Evolutionary conservation across 37 sponge, comb jelly and placozoan species (phyloP).

Genomic region (Axinella damicornis): DNA sequence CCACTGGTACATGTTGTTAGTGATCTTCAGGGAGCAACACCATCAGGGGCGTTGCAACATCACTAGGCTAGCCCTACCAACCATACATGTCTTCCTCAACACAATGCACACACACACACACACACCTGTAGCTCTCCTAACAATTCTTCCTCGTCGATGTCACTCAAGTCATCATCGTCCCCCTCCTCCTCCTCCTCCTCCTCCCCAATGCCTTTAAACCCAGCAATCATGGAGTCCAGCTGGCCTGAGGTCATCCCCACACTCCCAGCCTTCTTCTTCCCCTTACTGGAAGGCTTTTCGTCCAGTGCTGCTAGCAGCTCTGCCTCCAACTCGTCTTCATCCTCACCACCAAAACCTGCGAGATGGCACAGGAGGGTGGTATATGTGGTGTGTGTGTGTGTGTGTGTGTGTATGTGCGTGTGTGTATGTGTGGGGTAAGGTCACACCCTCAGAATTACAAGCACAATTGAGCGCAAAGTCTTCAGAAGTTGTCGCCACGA

Average conservation of each 20-base stretch:
- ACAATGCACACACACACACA: no score
- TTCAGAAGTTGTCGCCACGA: no score
- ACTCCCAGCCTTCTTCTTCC: conserved; percentile 34
- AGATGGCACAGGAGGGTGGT: neutral
- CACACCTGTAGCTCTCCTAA: conserved; percentile 49
- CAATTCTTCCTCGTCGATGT: conserved; percentile 45
- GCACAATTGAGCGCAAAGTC: no score
- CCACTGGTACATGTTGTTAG: neutral
- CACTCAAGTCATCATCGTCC: conserved; percentile 33
- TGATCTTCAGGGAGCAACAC: neutral
- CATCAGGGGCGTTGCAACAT: no score
- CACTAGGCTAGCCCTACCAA: no score
- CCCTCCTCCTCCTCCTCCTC: conserved; percentile 42
- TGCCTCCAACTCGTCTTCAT: conserved; percentile 85
- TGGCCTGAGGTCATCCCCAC: conserved; percentile 25
- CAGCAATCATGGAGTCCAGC: conserved; percentile 56
- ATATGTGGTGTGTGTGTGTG: no score
- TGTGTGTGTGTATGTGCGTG: no score
- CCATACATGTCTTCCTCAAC: no score
- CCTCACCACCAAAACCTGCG: no score
- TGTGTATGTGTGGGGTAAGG: no score
- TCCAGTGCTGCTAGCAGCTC: conserved; percentile 81
- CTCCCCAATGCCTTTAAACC: conserved; percentile 48
- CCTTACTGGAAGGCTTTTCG: conserved; percentile 38
- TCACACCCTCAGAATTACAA: no score